Conservation (phyloP, 1,140 invertebrate species). For the Philotrypesis tridentata region DNA sequence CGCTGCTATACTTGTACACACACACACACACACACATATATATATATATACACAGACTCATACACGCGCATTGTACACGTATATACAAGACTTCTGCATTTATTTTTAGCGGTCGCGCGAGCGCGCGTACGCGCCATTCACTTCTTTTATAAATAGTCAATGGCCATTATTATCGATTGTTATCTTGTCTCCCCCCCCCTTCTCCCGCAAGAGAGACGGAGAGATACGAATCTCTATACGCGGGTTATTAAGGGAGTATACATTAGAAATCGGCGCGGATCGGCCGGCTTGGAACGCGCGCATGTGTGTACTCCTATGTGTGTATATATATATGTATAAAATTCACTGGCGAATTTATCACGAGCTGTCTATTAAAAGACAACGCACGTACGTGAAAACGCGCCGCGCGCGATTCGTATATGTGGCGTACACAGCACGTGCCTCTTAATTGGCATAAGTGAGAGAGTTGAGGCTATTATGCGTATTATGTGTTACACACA, state of each 20-base stretch:
- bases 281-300: not conserved
- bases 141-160: slow-evolving; percentile 27
- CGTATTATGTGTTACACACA: not conserved
- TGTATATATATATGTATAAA: no score
- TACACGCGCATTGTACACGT: no score
- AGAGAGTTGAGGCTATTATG: not conserved
- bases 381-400: slow-evolving; percentile 8
- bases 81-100: not conserved
- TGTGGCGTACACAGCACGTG: not conserved
- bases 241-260: not conserved
- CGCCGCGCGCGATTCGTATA: not conserved
- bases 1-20: no score
- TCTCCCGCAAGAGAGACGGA: no score
- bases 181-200: no score
- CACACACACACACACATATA: no score
- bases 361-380: slow-evolving; percentile 11
- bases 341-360: not conserved
- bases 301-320: no score
- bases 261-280: not conserved
- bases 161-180: slow-evolving; percentile 2
- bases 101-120: not conserved
- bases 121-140: slow-evolving; percentile 1
- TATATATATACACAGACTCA: no score
- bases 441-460: slow-evolving; percentile 3
- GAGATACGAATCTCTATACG: not conserved